These are phyloP conservation scores for Scleropages formosus DNA, from an alignment of 2,797 vertebrate species.

Conservation along the genomic window DNA sequence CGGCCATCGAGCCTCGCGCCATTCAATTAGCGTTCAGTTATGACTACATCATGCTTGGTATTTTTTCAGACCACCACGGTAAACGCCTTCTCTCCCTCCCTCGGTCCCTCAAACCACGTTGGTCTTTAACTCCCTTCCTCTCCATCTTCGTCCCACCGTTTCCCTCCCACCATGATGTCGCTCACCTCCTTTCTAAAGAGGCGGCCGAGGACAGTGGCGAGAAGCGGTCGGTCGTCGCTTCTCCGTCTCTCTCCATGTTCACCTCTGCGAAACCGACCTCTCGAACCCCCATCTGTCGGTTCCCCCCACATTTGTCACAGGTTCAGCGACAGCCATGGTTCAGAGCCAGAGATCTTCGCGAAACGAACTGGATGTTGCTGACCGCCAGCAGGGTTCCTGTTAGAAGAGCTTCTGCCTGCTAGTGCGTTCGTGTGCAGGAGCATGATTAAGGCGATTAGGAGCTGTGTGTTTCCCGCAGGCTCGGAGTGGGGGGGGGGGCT, in stretches of 20 bases:
- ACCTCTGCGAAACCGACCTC: slow-evolving; percentile 15
- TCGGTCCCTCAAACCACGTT: slow-evolving; percentile 5
- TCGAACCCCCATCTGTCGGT: slow-evolving; percentile 30
- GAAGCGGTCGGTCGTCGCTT: neutral
- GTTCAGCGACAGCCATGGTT: too few relatives aligned
- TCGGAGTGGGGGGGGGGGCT: slow-evolving; percentile 2
- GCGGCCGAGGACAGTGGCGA: too few relatives aligned
- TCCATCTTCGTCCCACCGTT: slow-evolving; percentile 14
- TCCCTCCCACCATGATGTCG: neutral
- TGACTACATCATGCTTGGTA: too few relatives aligned
- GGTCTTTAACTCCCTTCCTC: slow-evolving; percentile 8
- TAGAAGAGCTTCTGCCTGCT: too few relatives aligned
- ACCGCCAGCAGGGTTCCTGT: too few relatives aligned
- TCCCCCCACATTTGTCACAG: too few relatives aligned
- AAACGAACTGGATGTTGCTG: too few relatives aligned
- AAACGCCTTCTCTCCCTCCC: too few relatives aligned
- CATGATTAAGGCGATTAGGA: slow-evolving; percentile 7
- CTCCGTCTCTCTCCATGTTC: slow-evolving; percentile 1
- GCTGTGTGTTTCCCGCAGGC: slow-evolving; percentile 22
- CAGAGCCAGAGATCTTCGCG: too few relatives aligned
- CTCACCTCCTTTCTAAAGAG: slow-evolving; percentile 7
- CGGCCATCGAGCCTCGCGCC: too few relatives aligned
- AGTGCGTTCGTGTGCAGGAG: neutral
- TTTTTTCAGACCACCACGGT: too few relatives aligned
- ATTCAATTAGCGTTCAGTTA: too few relatives aligned